A percentile compares a stretch with the other conserved stretches of the same genome.
phyloP scores from a whole-genome alignment of 2,888 invertebrate species.

The Selenia dentaria region DNA sequence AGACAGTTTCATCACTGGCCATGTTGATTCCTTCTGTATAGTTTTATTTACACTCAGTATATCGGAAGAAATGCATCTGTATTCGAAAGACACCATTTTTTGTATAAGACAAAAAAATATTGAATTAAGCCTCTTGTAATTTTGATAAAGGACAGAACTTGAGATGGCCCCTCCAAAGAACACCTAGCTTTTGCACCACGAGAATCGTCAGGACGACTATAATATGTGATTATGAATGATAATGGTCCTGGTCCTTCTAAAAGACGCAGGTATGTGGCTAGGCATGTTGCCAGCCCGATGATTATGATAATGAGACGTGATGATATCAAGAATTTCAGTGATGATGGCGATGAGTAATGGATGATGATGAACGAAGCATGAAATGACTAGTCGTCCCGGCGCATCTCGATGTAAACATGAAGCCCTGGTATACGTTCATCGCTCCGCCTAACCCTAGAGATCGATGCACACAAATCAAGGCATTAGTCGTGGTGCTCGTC shows the following conservation, averaged over 20 bases:
- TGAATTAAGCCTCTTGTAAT: conserved; percentile 51
- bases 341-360: conserved; percentile 18
- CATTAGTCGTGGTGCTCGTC: conserved; percentile 79
- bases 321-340: conserved; percentile 21
- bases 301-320: conserved; percentile 9
- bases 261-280: not conserved
- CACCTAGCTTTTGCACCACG: conserved; percentile 2
- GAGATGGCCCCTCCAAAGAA: conserved; percentile 27
- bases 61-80: not conserved
- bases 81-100: no score
- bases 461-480: not conserved
- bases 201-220: conserved; percentile 6
- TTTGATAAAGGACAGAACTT: conserved; percentile 29
- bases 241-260: conserved; percentile 3
- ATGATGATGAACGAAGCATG: conserved; percentile 7
- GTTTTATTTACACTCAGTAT: not conserved
- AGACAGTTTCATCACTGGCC: no score
- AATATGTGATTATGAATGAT: conserved; percentile 2
- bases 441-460: conserved; percentile 10
- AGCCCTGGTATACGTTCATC: conserved; percentile 10
- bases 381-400: conserved; percentile 10
- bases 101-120: conserved; percentile 42
- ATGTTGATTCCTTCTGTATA: not conserved
- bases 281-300: not conserved
- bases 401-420: conserved; percentile 4